Evolutionary conservation across 2,113 vertebrate genomes (phyloP), one percentile per base, ranked within the genome.

Genomic region (Chiloscyllium plagiosum): DNA sequence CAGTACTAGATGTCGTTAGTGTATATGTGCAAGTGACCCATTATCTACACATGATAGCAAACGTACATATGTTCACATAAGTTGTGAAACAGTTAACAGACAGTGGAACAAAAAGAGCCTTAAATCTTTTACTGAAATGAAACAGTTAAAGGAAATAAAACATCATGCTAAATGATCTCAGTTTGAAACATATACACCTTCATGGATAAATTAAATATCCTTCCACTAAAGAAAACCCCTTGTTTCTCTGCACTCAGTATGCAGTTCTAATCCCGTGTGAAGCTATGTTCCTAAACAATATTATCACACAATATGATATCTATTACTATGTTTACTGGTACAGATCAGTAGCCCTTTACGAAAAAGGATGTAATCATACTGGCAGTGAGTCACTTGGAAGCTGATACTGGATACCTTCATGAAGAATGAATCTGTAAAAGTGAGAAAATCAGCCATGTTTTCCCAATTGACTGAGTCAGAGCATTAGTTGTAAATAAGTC

Each of bases 251-350:
- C 66, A 94, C 66, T 94, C 50, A 70, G 93, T 94, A 42, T 94
- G 70, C 93, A 24, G 10, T 42, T 70, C 37, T 94, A 94, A 70
- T 94, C 66, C 37, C 26, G 33, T 94, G 66, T 50, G 66, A 94
- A 94, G 2, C 37, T 26, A 29, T 33, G 87, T 70, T 94, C 93
- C 93, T 94, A 47, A 13, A 94, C 20, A 92, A 94, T 94, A 94
- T 69, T 42, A 94, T 94, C 66, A 69, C 93, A 94, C 93, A 94
- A 94, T 94, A 37, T 94, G 93, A 68, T 94, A 70, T 94, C 93
- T 94, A 70, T 94, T 94, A 70, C 37, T 70, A 50, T 47, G n/a
- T 70, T 94, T 94, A 70, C n/a, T 94, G 37, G n/a, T 19, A 47
- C n/a, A 69, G 68, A 68, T 94, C 93, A 69, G 93, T 70, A 50